A percentile compares a stretch with the other conserved stretches of the same genome.
These are phyloP conservation scores for Sanderia malayensis DNA, from an alignment of 30 jellyfish, hydroid and myxozoan genomes.

Conservation along the genomic window DNA sequence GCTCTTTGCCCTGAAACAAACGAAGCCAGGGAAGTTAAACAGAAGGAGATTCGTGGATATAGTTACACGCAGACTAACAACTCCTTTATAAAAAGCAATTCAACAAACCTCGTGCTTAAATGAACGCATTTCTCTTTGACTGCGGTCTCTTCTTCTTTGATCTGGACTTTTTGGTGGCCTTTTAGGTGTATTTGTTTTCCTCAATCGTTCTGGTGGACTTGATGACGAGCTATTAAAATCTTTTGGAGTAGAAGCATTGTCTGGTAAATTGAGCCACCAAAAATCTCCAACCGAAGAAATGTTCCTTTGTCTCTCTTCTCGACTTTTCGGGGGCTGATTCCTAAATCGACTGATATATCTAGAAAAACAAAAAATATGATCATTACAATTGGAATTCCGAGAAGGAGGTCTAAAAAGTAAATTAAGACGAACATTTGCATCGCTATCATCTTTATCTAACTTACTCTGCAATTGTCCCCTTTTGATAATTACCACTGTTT, in stretches of 20 bases:
- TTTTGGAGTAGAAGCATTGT: slow-evolving; percentile 61
- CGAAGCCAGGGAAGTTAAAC: neutral
- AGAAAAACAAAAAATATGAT: neutral
- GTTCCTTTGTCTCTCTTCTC: slow-evolving; percentile 23
- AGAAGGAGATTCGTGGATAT: neutral
- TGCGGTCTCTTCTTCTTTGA: no score
- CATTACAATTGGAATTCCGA: no score
- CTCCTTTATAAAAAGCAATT: neutral
- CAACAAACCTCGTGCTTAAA: neutral
- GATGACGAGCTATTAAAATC: slow-evolving; percentile 43
- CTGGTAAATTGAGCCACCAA: slow-evolving; percentile 69
- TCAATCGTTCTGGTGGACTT: slow-evolving; percentile 49
- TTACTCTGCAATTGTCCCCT: slow-evolving; percentile 49
- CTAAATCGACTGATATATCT: slow-evolving; percentile 67
- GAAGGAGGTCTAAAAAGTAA: no score
- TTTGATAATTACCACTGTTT: neutral
- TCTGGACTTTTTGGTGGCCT: slow-evolving; percentile 69
- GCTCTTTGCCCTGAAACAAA: neutral
- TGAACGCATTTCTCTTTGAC: no score
- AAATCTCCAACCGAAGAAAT: slow-evolving; percentile 24
- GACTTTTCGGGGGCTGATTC: slow-evolving; percentile 62
- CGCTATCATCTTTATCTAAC: no score
- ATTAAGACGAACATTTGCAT: no score
- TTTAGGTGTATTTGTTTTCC: slow-evolving; percentile 24
- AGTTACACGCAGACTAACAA: neutral